phyloP scores from a whole-genome alignment of 2,113 vertebrate genomes.

The Pseudolaguvia tuberculata region DNA sequence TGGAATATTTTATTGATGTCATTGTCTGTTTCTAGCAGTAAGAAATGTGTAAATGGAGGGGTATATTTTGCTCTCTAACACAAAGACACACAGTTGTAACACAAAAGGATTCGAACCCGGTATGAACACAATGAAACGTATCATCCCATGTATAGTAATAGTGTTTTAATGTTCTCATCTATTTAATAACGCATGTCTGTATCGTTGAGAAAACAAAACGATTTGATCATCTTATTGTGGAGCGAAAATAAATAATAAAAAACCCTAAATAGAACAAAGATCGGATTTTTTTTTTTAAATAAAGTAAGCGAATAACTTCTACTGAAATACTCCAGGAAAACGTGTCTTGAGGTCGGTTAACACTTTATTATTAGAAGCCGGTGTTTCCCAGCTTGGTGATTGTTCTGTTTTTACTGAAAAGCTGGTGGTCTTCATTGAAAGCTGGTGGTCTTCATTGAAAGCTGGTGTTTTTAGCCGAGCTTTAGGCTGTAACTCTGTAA shows the following conservation, averaged over 20 bases:
- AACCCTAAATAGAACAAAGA: background rate
- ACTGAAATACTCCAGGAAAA: too few relatives aligned
- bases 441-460: background rate
- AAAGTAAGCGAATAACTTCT: background rate
- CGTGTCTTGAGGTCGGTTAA: background rate
- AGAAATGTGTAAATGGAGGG: background rate
- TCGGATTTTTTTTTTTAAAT: background rate
- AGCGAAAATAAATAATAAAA: too few relatives aligned
- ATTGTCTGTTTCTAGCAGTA: background rate
- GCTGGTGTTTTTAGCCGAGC: background rate
- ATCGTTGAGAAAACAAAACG: conserved; percentile 1
- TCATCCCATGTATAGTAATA: background rate
- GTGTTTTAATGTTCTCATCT: background rate
- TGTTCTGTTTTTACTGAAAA: background rate
- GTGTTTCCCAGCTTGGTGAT: background rate
- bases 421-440: too few relatives aligned
- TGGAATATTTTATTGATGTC: too few relatives aligned
- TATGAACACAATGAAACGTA: background rate
- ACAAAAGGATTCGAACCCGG: conserved; percentile 32
- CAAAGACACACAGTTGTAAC: conserved; percentile 31
- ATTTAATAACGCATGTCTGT: background rate
- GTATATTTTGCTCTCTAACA: background rate
- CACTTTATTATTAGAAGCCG: background rate
- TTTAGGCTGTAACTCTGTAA: background rate
- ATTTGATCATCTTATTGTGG: background rate